Conservation (phyloP, 2,888 invertebrate genomes). For the Microplitis deprimator region DNA sequence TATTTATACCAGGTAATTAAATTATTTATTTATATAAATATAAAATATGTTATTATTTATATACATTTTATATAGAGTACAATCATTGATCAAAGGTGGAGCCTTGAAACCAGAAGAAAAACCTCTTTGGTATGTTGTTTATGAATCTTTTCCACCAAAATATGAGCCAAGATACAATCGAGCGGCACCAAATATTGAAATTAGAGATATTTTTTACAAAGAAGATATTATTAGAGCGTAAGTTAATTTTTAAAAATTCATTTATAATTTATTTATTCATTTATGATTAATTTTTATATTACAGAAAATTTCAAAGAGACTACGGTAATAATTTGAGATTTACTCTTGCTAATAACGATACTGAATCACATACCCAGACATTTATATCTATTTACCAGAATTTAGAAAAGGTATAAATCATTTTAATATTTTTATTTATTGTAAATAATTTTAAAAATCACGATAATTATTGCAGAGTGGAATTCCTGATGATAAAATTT, state of each 20-base stretch:
- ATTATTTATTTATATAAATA: background rate
- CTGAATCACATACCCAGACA: conserved; percentile 75
- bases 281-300: conserved; percentile 56
- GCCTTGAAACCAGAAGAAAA: conserved; percentile 86
- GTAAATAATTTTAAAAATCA: conserved; percentile 16
- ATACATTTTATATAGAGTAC: conserved; percentile 74
- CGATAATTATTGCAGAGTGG: conserved; percentile 46
- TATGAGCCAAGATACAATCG: conserved; percentile 85
- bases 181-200: conserved; percentile 75
- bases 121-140: conserved; percentile 95
- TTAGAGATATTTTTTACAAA: conserved; percentile 83
- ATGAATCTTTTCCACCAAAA: conserved; percentile 91
- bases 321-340: conserved; percentile 74
- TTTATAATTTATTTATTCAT: background rate
- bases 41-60: background rate
- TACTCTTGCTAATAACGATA: conserved; percentile 74
- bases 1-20: conserved; percentile 62
- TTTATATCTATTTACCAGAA: conserved; percentile 77
- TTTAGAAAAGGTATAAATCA: conserved; percentile 69
- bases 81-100: conserved; percentile 84
- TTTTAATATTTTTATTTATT: background rate
- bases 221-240: conserved; percentile 91
- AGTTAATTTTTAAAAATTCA: conserved; percentile 59
- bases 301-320: conserved; percentile 79
- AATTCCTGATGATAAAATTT: conserved; percentile 49